Base-by-base conservation (phyloP, 2,888 invertebrate genomes). In the Arctia plantaginis region DNA sequence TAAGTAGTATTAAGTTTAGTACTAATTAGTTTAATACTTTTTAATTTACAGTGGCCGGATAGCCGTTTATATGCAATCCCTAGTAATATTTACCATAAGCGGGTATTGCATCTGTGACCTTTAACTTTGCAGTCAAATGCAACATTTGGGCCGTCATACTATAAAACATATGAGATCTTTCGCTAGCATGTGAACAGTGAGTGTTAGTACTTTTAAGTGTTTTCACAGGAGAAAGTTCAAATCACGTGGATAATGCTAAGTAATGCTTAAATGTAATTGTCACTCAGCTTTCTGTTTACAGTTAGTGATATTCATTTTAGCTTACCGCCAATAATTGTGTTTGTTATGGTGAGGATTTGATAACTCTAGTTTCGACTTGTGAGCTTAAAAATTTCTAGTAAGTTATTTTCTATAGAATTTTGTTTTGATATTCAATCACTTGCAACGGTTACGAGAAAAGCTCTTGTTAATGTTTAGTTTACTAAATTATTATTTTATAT, bases 151-250 rank as follows among this genome's bases (percentile, higher is more conserved):
- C n/a, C n/a, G 55, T 62, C 59, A 76, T 74, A 72, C 30, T 71
- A 64, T 55, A 73, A 74, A 18, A 23, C 65, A 70, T 76, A 75
- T 64, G 65, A 62, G 69, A 73, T 68, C 66, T 77, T 72, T 62
- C 55, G 64, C 59, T n/a, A 71, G 18, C 47, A 69, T 71, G 35
- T 74, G 69, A 77, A 69, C 27, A 69, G 80, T 79, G 75, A 82
- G 79, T 81, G 72, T 72, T 51, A 27, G 44, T 62, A 51, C 66
- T 35, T 35, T 35, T 71, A 77, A 82, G 62, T 71, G 81, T 81
- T 85, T 87, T 86, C 83, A 76, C 82, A 70, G 72, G 86, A 80
- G 86, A 85, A 86, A 87, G 87, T 76, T 81, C 74, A 83, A 79
- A 77, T 81, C 77, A 84, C 33, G 30, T 69, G 71, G 3, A 51